These are phyloP conservation scores for Megalurothrips usitatus DNA, from an alignment of 2,888 invertebrate genomes.

Conservation along the genomic window DNA sequence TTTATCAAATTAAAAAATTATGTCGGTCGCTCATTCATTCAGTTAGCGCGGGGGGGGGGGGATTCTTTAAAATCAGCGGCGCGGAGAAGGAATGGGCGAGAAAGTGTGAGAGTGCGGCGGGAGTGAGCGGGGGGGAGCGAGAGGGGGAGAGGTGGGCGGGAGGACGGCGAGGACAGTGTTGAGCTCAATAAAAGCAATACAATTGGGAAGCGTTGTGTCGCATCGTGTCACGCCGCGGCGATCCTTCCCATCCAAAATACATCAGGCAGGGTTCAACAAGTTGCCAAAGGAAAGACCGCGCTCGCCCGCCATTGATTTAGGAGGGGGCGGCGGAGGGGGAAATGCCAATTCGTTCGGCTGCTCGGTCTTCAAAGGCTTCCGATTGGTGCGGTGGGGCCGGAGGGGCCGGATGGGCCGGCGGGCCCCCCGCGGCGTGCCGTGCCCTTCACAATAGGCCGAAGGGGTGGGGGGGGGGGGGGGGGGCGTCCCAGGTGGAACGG, in stretches of 20 bases:
- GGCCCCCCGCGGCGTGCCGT: background rate
- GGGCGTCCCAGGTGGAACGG: background rate
- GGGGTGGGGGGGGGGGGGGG: background rate
- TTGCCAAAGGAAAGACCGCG: background rate
- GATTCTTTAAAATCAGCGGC: background rate
- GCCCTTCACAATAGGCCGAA: background rate
- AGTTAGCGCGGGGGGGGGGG: background rate
- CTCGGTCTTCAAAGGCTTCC: conserved; percentile 5
- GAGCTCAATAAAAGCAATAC: conserved; percentile 23
- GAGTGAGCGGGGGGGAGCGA: background rate
- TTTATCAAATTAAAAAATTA: background rate
- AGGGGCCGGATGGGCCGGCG: background rate
- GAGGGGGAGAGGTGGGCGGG: background rate
- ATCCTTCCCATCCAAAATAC: background rate
- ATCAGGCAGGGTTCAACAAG: conserved; percentile 6
- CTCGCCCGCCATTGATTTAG: background rate
- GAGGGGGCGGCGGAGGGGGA: background rate
- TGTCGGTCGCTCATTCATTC: background rate
- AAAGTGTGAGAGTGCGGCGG: too few relatives aligned
- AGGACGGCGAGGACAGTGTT: background rate
- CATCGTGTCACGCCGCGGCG: background rate
- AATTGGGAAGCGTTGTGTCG: background rate
- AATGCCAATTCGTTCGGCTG: background rate
- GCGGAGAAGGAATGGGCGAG: background rate
- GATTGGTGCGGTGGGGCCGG: background rate